Evolutionary conservation across 2,113 vertebrate genomes (phyloP), one percentile per base, ranked within the genome.

Genomic region (Columba livia): DNA sequence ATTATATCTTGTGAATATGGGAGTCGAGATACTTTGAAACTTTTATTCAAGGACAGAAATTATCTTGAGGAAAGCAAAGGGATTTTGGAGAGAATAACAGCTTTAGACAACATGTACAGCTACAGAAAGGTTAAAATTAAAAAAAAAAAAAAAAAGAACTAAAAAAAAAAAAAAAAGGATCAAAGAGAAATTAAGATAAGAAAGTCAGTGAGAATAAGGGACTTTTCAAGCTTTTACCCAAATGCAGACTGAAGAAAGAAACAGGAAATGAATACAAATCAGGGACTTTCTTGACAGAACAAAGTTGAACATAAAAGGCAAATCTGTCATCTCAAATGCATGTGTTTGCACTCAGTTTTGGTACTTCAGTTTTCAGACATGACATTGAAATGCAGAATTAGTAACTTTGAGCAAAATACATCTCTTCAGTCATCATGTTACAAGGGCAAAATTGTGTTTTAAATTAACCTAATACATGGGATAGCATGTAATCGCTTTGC

Each of bases 161-260:
- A 83, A 34, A 48, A 36, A 31, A 53, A 79, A 31, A 53, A 79
- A 94, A 79, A 72, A 85, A 75, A 78, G 38, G 73, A 95, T 94
- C 89, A 96, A 94, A 97, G 94, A 72, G 48, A 93, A 96, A 93
- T 91, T 93, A 93, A 91, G 94, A 84, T 94, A 90, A 90, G 32
- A 88, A 93, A 94, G 77, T 79, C 80, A 60, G 78, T 17, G 40
- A 95, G 84, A 91, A 95, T 85, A 89, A 87, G 80, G 38, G 57
- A 69, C 57, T 92, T 95, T 69, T 94, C 25, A 79, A 94, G 95
- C 65, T 94, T 94, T 82, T 89, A 61, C 78, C 18, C 25, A 87
- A 93, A 92, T 47, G 44, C 38, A 87, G 74, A 89, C 81, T 36
- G 73, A 92, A 92, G 61, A 74, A 86, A 92, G 42, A 61, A 90